These are phyloP conservation scores for Anniella stebbinsi DNA, from an alignment of 2,797 vertebrate genomes.

Conservation along the genomic window DNA sequence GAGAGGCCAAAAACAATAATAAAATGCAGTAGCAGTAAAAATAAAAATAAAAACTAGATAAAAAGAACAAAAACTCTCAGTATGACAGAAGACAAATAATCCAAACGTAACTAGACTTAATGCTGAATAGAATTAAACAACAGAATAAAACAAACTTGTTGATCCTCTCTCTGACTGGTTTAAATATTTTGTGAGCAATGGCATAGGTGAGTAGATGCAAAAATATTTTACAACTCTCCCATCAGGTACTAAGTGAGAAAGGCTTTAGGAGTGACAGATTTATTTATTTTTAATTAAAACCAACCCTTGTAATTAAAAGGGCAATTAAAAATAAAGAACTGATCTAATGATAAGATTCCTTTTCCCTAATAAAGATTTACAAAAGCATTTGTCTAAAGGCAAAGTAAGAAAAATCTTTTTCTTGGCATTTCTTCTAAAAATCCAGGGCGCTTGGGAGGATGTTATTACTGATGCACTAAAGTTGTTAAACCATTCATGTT, in stretches of 20 bases:
- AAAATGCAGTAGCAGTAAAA: no score
- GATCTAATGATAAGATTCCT: constrained; percentile 9
- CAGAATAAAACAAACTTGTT: background rate
- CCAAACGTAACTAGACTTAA: no score
- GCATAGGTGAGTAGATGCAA: background rate
- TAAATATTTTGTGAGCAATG: background rate
- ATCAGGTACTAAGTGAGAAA: background rate
- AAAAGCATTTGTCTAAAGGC: background rate
- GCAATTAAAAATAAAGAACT: constrained; percentile 17
- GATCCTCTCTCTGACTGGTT: background rate
- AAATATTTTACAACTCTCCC: background rate
- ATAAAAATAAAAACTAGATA: no score
- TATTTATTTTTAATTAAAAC: constrained; percentile 19
- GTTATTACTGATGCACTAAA: background rate
- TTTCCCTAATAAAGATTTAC: constrained; percentile 20
- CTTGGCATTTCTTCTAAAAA: constrained; percentile 1
- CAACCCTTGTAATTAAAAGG: background rate
- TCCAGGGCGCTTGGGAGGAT: background rate
- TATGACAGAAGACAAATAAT: no score
- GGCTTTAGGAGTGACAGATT: background rate
- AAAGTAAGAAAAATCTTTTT: background rate
- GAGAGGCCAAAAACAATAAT: no score
- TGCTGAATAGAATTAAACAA: background rate
- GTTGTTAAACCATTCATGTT: background rate
- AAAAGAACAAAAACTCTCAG: background rate